Evolutionary conservation across 2,797 vertebrate species (phyloP).

Genomic region (Typhlichthys subterraneus): DNA sequence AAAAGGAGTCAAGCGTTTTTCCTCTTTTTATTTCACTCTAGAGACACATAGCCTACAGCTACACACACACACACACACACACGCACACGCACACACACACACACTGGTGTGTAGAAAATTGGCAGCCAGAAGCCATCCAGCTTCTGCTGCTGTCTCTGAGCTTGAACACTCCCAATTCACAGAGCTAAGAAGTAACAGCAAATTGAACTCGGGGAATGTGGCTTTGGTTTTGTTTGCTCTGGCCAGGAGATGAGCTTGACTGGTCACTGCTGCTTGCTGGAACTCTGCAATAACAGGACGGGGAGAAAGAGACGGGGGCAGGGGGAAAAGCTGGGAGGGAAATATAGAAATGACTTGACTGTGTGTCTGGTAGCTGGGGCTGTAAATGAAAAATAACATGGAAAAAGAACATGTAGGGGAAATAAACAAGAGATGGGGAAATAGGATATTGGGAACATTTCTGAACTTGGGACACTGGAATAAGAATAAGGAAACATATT

Average conservation of each 20-base stretch:
- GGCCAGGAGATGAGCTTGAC: conserved; percentile 84
- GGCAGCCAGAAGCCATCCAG: conserved; percentile 59
- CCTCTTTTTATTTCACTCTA: not conserved
- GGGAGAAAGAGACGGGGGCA: conserved; percentile 33
- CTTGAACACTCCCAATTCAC: conserved; percentile 79
- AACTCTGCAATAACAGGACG: conserved; percentile 69
- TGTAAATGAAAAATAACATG: not conserved
- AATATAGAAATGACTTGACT: conserved; percentile 39
- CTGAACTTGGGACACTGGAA: not conserved
- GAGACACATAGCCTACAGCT: conserved; percentile 7
- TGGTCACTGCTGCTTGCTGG: conserved; percentile 76
- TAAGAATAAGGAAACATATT: not conserved
- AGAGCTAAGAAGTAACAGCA: conserved; percentile 83
- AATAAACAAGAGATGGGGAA: not conserved
- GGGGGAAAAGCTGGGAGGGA: conserved; percentile 8
- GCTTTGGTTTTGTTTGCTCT: conserved; percentile 83
- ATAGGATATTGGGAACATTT: not conserved
- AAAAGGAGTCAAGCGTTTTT: no score
- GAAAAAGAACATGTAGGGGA: not conserved
- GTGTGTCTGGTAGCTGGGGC: conserved; percentile 8
- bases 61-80: conserved; percentile 17
- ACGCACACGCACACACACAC: conserved; percentile 24
- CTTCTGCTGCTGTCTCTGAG: conserved; percentile 71
- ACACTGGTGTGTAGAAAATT: conserved; percentile 51
- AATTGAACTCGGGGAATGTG: conserved; percentile 86